A percentile compares a stretch with the other conserved stretches of the same genome.
These are phyloP conservation scores for Anoplophora glabripennis DNA, from an alignment of 1,140 invertebrate genomes.

Conservation along the genomic window DNA sequence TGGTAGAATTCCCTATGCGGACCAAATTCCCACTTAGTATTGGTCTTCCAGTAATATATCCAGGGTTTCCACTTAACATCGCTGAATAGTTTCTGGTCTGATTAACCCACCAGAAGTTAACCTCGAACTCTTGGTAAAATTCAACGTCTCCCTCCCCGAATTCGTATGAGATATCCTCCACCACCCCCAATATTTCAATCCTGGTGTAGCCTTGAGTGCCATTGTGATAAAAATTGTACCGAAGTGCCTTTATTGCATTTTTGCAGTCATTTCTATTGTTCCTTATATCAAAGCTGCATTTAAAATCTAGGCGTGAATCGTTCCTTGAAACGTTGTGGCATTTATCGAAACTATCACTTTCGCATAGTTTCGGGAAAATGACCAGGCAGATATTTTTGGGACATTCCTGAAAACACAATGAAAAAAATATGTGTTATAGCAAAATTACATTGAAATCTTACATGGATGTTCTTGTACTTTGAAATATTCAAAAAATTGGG, in stretches of 20 bases:
- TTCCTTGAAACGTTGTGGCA: constrained; percentile 38
- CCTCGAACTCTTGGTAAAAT: constrained; percentile 54
- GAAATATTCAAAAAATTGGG: constrained; percentile 16
- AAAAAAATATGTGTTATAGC: constrained; percentile 48
- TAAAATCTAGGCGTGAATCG: constrained; percentile 20
- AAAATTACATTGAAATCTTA: too few relatives aligned
- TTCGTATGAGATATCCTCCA: constrained; percentile 47
- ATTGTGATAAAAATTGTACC: constrained; percentile 57
- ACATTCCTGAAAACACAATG: constrained; percentile 46
- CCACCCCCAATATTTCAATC: constrained; percentile 48
- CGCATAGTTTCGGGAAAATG: constrained; percentile 49
- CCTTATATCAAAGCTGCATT: constrained; percentile 23
- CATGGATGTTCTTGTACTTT: constrained; percentile 16
- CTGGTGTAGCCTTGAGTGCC: constrained; percentile 55
- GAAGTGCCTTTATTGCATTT: constrained; percentile 51
- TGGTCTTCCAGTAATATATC: constrained; percentile 62
- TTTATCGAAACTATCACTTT: constrained; percentile 29
- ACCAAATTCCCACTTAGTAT: constrained; percentile 55
- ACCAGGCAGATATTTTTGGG: constrained; percentile 53
- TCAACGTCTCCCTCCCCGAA: constrained; percentile 25
- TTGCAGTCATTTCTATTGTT: constrained; percentile 28
- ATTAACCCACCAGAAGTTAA: constrained; percentile 53
- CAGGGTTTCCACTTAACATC: constrained; percentile 65
- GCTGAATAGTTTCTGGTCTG: constrained; percentile 42
- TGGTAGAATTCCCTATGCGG: constrained; percentile 23